phyloP scores from a whole-genome alignment of 2,888 invertebrate genomes.

The Agonopterix alstromeriana region DNA sequence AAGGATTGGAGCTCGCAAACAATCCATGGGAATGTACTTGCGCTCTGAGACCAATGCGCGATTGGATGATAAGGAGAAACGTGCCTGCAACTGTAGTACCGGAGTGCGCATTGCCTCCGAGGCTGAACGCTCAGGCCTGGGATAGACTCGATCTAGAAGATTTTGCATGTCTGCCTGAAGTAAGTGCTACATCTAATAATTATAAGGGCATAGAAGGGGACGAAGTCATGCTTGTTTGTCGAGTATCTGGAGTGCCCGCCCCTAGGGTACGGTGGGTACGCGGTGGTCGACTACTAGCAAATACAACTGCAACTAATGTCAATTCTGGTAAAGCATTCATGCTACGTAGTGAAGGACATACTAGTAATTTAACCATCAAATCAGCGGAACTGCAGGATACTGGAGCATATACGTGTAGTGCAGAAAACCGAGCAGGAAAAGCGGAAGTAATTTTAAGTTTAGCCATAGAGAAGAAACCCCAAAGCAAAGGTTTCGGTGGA shows the following conservation, averaged over 20 bases:
- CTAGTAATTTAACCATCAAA: constrained; percentile 84
- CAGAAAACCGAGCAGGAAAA: constrained; percentile 88
- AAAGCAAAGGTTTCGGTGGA: constrained; percentile 76
- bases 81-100: constrained; percentile 83
- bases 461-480: constrained; percentile 80
- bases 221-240: constrained; percentile 84
- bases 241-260: constrained; percentile 82
- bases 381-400: constrained; percentile 85
- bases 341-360: constrained; percentile 80
- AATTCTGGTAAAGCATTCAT: constrained; percentile 79
- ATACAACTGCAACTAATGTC: constrained; percentile 61
- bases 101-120: constrained; percentile 80
- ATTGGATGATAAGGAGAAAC: constrained; percentile 88
- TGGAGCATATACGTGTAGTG: constrained; percentile 85
- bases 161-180: constrained; percentile 86
- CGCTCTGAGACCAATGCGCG: constrained; percentile 81
- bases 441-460: constrained; percentile 85
- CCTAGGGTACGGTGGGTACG: constrained; percentile 85
- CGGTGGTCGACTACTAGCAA: constrained; percentile 82
- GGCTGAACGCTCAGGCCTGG: constrained; percentile 82
- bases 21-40: constrained; percentile 93
- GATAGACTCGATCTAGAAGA: constrained; percentile 86
- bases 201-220: constrained; percentile 82
- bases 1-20: constrained; percentile 84
- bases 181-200: constrained; percentile 76